A percentile compares a stretch with the other conserved stretches of the same genome.
phyloP scores from a whole-genome alignment of 2,888 invertebrate species.

The Pandemis cinnamomeana region DNA sequence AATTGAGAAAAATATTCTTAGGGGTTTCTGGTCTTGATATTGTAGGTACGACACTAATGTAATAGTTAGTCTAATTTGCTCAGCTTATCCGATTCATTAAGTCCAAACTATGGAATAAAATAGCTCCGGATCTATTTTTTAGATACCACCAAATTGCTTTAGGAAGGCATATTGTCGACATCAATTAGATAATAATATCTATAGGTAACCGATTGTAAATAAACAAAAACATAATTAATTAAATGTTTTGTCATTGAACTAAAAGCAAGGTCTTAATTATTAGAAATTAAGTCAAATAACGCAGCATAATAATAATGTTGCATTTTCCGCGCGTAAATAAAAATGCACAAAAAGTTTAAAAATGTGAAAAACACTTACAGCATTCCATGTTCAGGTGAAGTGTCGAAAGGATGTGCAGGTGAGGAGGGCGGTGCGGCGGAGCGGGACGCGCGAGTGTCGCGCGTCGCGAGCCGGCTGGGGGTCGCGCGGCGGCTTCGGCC shows the following conservation, averaged over 20 bases:
- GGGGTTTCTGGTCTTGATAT: too few species aligned
- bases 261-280: not conserved
- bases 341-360: not conserved
- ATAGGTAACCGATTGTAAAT: not conserved
- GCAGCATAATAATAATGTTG: not conserved
- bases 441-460: not conserved
- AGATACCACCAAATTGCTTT: too few species aligned
- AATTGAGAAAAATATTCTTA: too few species aligned
- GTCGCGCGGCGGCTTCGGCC: conserved; percentile 22
- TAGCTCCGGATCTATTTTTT: too few species aligned
- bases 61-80: too few species aligned
- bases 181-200: not conserved
- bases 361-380: conserved; percentile 28
- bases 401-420: conserved; percentile 5
- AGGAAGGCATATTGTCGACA: not conserved
- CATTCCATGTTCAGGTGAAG: conserved; percentile 14
- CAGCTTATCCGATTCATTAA: too few species aligned
- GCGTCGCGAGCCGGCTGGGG: conserved; percentile 18
- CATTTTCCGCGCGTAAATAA: not conserved
- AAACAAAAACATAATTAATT: not conserved
- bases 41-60: too few species aligned
- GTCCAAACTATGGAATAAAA: too few species aligned
- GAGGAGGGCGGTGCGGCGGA: not conserved
- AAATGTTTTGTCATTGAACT: not conserved
- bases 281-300: not conserved